Percentiles rank a stretch among this genome's conserved stretches.
phyloP scores from a whole-genome alignment of 1,140 invertebrate species.

The Aphis gossypii region DNA sequence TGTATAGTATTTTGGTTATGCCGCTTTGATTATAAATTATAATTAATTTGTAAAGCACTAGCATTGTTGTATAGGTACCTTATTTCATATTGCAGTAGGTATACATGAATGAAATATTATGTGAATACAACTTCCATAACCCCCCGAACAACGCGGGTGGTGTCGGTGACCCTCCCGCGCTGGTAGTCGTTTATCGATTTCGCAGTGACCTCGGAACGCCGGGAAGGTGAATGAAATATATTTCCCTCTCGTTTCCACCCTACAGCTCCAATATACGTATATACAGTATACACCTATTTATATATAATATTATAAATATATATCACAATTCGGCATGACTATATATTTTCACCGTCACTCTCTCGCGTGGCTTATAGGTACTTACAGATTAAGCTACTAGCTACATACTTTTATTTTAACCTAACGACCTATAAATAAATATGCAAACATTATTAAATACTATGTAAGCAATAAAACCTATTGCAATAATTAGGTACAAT shows the following conservation, averaged over 20 bases:
- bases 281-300: background rate
- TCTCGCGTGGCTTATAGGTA: background rate
- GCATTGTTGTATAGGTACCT: background rate
- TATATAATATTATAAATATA: background rate
- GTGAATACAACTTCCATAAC: background rate
- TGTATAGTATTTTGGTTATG: background rate
- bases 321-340: background rate
- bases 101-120: constrained; percentile 14
- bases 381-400: background rate
- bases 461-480: background rate
- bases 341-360: background rate
- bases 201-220: background rate
- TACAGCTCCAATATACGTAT: background rate
- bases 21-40: background rate
- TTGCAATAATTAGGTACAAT: background rate
- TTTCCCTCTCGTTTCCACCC: background rate
- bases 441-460: background rate
- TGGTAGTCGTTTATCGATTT: constrained; percentile 33
- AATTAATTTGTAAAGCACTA: background rate
- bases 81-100: background rate
- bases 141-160: background rate
- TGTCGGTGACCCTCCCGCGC: background rate
- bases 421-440: background rate
- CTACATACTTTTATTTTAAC: background rate
- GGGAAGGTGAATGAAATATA: constrained; percentile 6